phyloP scores from a whole-genome alignment of 2,113 vertebrate species.

The Oxygymnocypris stewartii region DNA sequence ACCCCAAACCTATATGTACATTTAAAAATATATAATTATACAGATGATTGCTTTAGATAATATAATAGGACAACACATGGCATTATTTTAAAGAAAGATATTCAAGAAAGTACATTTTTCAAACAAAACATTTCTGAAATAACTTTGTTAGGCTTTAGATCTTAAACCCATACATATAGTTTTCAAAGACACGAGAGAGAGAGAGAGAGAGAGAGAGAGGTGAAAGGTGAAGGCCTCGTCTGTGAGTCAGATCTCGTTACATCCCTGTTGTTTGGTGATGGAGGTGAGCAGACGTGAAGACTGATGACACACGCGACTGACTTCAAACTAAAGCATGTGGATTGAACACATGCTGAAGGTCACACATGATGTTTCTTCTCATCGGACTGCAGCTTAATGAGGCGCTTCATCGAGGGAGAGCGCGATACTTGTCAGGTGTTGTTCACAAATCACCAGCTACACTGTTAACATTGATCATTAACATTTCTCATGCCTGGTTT shows the following conservation, averaged over 20 bases:
- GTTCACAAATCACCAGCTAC: constrained; percentile 15
- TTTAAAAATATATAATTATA: no score
- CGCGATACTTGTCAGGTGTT: constrained; percentile 10
- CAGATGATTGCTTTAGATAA: neutral
- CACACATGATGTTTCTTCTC: neutral
- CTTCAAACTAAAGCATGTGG: neutral
- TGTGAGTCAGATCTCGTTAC: neutral
- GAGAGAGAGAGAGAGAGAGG: neutral
- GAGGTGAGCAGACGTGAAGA: neutral
- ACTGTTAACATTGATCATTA: constrained; percentile 23
- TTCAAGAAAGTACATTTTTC: neutral
- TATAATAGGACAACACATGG: neutral
- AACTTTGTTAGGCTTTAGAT: neutral
- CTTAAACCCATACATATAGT: neutral
- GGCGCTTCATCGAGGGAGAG: neutral
- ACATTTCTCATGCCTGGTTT: constrained; percentile 28
- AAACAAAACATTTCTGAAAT: neutral
- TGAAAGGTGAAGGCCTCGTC: neutral
- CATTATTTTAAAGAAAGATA: neutral
- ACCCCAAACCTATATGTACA: neutral
- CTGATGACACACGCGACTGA: neutral
- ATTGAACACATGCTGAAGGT: neutral
- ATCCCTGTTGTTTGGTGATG: neutral
- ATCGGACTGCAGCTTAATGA: neutral
- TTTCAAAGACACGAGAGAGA: neutral